phyloP scores from a whole-genome alignment of 2,888 invertebrate genomes.

The Punctoribates punctum region DNA sequence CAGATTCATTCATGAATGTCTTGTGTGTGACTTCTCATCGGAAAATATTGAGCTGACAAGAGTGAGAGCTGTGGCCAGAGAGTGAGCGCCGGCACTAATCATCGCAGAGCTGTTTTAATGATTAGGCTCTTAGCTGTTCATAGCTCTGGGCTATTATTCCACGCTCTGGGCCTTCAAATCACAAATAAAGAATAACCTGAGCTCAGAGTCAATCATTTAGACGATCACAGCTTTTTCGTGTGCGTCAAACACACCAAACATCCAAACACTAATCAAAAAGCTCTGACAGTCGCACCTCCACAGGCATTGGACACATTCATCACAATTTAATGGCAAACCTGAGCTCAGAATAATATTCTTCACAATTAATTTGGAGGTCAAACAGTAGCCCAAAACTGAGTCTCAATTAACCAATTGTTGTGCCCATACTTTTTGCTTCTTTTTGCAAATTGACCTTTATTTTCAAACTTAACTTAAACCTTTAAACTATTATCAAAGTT shows the following conservation, averaged over 20 bases:
- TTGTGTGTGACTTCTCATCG: slow-evolving; percentile 3
- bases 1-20: neutral
- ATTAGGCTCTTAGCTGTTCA: slow-evolving; percentile 4
- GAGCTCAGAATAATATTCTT: no score
- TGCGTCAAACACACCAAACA: no score
- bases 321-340: neutral
- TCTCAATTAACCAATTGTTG: no score
- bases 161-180: no score
- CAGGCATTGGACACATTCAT: neutral
- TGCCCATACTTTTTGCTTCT: no score
- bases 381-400: no score
- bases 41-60: slow-evolving; percentile 1
- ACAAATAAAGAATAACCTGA: no score
- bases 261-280: neutral
- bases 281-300: neutral
- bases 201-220: neutral
- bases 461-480: no score
- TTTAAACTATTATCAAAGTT: no score
- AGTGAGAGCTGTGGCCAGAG: neutral
- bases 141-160: slow-evolving; percentile 10
- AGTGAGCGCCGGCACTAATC: neutral
- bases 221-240: neutral
- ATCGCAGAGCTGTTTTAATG: slow-evolving; percentile 17
- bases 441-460: no score
- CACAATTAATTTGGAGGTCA: no score